Evolutionary conservation across 2,888 invertebrate genomes (phyloP), one percentile per base, ranked within the genome.

Genomic region (Entomobrya proxima): DNA sequence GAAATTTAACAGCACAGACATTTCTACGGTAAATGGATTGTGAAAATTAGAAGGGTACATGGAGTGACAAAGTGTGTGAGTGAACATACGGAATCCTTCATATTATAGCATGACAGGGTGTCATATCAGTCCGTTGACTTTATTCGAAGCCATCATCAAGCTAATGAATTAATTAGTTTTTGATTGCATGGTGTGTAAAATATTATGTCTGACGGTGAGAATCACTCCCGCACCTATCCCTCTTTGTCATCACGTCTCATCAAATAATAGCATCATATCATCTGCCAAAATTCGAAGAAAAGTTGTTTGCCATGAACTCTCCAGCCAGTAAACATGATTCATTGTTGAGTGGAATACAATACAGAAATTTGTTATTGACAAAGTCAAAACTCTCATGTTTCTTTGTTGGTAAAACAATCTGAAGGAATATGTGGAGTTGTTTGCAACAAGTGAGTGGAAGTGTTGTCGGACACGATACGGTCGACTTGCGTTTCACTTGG

Each of bases 81-180:
- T 58, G 61, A 64, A 18, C 32, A 18, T 47, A 47, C 47, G 5
- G 47, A 15, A n/a, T 13, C 40, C 3, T 47, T 13, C n/a, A 47
- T 15, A 47, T 3, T 47, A 3, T n/a, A 13, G 47, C 13, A n/a
- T 47, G 47, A n/a, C 47, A 15, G 47, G 13, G 5, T 47, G 30
- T 15, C 5, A 58, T 18, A 64, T 35, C 35, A 30, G n/a, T n/a
- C 35, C 64, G 18, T 55, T 47, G n/a, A 3, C 47, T 15, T 4
- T 30, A 1, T n/a, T 40, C 47, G n/a, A n/a, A 47, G n/a, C 40
- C 47, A 69, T 69, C 47, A 47, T 69, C 69, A 69, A 24, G 27
- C 67, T 67, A 69, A 69, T 69, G 69, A 69, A 69, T 47, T 69
- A 69, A 69, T 69, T 69, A 69, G 69, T 69, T 69, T 69, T 47